A percentile compares a stretch with the other conserved stretches of the same genome.
Evolutionary conservation across 2,113 vertebrate species (phyloP).

Genomic region (Eclectus roratus): DNA sequence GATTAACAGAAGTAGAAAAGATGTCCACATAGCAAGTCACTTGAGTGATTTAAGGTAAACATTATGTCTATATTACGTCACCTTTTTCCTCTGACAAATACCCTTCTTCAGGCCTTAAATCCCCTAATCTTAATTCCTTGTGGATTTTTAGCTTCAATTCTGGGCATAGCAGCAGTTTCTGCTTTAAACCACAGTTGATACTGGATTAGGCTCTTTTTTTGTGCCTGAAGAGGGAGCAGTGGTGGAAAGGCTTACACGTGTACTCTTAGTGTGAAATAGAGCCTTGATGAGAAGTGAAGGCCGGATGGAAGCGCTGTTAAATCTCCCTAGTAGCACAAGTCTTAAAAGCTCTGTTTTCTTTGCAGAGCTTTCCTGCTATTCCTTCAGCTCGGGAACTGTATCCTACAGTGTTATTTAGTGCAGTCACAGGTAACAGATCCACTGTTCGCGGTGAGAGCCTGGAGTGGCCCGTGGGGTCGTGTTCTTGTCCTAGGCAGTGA

Average conservation of each 20-base stretch:
- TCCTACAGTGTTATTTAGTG: background rate
- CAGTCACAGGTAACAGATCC: background rate
- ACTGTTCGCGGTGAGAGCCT: background rate
- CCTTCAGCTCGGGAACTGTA: background rate
- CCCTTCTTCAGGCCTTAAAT: background rate
- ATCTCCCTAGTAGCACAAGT: background rate
- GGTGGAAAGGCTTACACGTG: background rate
- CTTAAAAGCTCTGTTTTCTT: slow-evolving; percentile 1
- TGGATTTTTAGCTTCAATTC: background rate
- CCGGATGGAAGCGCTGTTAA: slow-evolving; percentile 8
- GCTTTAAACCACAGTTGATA: background rate
- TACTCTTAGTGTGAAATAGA: background rate
- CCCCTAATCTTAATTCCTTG: background rate
- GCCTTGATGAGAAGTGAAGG: background rate
- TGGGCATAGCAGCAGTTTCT: background rate
- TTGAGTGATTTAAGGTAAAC: background rate
- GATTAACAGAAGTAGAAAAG: background rate
- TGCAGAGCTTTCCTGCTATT: background rate
- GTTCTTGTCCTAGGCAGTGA: background rate
- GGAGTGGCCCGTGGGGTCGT: accelerated
- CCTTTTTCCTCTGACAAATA: background rate
- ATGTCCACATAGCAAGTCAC: background rate
- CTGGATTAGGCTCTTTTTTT: background rate
- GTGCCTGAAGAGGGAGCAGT: background rate
- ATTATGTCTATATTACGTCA: accelerated